phyloP scores from a whole-genome alignment of 2,113 vertebrate genomes.

The Ammodytes dubius region DNA sequence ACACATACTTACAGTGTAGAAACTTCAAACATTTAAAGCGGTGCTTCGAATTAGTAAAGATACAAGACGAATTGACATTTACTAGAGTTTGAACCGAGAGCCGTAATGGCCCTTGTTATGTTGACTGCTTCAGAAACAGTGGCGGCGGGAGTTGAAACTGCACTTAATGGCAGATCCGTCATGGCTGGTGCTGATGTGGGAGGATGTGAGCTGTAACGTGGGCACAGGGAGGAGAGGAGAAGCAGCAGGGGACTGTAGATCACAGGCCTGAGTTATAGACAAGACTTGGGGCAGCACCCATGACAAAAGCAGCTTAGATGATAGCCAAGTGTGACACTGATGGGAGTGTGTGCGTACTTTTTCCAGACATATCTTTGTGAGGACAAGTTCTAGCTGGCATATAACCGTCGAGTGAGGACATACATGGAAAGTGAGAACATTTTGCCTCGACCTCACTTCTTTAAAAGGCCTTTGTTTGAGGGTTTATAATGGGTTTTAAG shows the following conservation, averaged over 20 bases:
- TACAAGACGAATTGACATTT: background rate
- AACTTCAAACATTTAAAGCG: background rate
- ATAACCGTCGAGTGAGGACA: too few species aligned
- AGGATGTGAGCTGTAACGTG: background rate
- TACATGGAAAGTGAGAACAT: too few species aligned
- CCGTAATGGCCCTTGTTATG: background rate
- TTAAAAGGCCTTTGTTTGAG: too few species aligned
- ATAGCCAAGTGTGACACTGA: background rate
- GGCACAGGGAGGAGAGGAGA: background rate
- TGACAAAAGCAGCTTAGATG: slow-evolving; percentile 1
- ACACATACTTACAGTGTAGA: background rate
- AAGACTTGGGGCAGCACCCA: background rate
- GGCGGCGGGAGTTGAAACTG: slow-evolving; percentile 1
- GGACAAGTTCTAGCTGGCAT: too few species aligned
- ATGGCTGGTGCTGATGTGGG: background rate
- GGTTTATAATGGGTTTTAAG: too few species aligned
- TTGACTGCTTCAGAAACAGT: slow-evolving; percentile 7
- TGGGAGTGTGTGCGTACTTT: background rate
- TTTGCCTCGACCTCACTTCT: too few species aligned
- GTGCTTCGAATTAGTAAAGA: background rate
- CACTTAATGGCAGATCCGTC: slow-evolving; percentile 30
- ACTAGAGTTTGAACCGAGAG: background rate
- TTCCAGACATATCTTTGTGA: too few species aligned
- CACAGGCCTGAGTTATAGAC: slow-evolving; percentile 1
- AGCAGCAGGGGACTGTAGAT: slow-evolving; percentile 2